Percentiles rank a stretch among this genome's conserved stretches.
phyloP scores from a whole-genome alignment of 2,113 vertebrate genomes.

The Syngnathus scovelli region DNA sequence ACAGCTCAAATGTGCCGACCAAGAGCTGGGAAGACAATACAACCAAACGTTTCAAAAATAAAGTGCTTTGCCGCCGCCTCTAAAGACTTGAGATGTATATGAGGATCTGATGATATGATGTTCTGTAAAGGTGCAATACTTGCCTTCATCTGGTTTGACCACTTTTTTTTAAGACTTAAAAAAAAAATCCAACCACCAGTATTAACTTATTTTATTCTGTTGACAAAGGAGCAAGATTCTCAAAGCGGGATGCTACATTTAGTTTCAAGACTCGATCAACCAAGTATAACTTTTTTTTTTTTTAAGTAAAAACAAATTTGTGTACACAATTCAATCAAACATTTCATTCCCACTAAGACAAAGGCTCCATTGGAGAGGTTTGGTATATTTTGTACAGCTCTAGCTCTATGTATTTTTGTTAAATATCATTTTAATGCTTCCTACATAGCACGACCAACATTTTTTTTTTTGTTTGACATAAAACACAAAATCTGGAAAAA shows the following conservation, averaged over 20 bases:
- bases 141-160: constrained; percentile 34
- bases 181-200: constrained; percentile 26
- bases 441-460: constrained; percentile 62
- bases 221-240: not conserved
- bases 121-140: constrained; percentile 39
- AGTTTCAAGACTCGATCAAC: not conserved
- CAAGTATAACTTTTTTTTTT: constrained; percentile 5
- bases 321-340: constrained; percentile 15
- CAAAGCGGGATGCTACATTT: not conserved
- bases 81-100: constrained; percentile 55
- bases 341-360: constrained; percentile 41
- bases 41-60: constrained; percentile 17
- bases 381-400: constrained; percentile 74
- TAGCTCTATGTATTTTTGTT: constrained; percentile 72
- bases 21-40: constrained; percentile 23
- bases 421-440: constrained; percentile 65
- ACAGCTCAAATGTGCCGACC: constrained; percentile 33
- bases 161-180: not conserved
- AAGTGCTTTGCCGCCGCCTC: constrained; percentile 18
- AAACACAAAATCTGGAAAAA: constrained; percentile 43
- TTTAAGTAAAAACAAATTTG: constrained; percentile 7
- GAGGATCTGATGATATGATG: constrained; percentile 38
- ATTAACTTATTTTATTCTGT: constrained; percentile 37
- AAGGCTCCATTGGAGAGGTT: constrained; percentile 59
- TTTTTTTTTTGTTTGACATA: constrained; percentile 56